phyloP scores from a whole-genome alignment of 2,113 vertebrate genomes.

The Saccopteryx leptura region DNA sequence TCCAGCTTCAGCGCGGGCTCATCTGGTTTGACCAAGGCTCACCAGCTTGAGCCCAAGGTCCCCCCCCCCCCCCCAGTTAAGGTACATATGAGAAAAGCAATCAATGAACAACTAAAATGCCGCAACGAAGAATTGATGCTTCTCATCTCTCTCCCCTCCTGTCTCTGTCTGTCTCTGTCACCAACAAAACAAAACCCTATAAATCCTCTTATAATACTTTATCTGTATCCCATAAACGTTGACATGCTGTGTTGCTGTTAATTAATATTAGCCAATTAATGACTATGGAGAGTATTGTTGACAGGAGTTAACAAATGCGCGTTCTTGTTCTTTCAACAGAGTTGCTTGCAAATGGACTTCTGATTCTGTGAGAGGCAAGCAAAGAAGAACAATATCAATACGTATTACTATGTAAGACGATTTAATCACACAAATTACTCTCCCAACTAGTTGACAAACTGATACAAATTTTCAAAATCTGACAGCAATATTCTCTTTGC shows the following conservation, averaged over 20 bases:
- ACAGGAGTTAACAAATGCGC: not conserved
- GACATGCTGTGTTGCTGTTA: not conserved
- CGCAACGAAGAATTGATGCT: too few relatives aligned
- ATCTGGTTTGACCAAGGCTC: too few relatives aligned
- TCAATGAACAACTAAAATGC: too few relatives aligned
- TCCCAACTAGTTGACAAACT: not conserved
- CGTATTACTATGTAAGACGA: not conserved
- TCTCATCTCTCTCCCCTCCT: too few relatives aligned
- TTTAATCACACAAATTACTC: not conserved
- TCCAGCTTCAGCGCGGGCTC: too few relatives aligned
- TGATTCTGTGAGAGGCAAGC: slow-evolving; percentile 28
- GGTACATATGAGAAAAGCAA: too few relatives aligned
- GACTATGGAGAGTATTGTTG: not conserved
- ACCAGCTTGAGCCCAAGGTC: too few relatives aligned
- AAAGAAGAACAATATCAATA: not conserved
- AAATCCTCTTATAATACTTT: not conserved
- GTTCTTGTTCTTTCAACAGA: slow-evolving; percentile 35
- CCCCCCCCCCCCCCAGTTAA: too few relatives aligned
- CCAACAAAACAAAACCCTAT: not conserved
- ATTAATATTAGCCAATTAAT: not conserved
- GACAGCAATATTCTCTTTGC: not conserved
- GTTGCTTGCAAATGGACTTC: slow-evolving; percentile 25
- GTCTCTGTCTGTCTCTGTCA: too few relatives aligned
- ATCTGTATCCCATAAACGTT: not conserved
- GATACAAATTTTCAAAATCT: not conserved